These are phyloP conservation scores for Otolemur crassicaudatus DNA, from an alignment of 2,797 vertebrate species.

Conservation along the genomic window DNA sequence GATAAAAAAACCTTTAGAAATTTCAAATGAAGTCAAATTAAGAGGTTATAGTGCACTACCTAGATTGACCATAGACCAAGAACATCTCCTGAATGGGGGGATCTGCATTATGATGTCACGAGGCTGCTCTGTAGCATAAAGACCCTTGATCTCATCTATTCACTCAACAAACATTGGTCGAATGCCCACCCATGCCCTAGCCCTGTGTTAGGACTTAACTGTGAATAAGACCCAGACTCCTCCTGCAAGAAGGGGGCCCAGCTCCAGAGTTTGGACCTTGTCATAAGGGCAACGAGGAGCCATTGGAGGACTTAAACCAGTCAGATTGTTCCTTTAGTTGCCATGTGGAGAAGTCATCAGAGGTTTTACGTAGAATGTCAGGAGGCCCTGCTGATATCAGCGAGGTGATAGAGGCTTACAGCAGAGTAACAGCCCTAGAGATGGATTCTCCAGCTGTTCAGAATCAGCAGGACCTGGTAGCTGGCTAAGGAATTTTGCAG, in stretches of 20 bases:
- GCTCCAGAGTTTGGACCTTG: not conserved
- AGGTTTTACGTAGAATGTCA: not conserved
- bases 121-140: not conserved
- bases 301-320: not conserved
- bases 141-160: not conserved
- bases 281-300: not conserved
- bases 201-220: fast-evolving
- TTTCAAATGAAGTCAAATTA: not conserved
- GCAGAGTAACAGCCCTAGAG: fast-evolving
- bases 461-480: not conserved
- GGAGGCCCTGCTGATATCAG: not conserved
- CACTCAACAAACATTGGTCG: not conserved
- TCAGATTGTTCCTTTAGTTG: not conserved
- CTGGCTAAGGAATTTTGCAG: not conserved
- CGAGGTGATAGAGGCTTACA: not conserved
- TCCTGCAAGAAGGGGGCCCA: fast-evolving
- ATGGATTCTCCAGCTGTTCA: not conserved
- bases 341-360: not conserved
- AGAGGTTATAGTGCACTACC: not conserved
- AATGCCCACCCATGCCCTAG: not conserved
- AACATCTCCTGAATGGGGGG: not conserved
- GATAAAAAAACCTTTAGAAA: constrained; percentile 29
- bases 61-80: not conserved
- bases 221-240: too few species aligned
- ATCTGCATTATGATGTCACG: constrained; percentile 64